Conservation (phyloP, 2,113 vertebrate genomes). For the Benitochromis conjunctus region DNA sequence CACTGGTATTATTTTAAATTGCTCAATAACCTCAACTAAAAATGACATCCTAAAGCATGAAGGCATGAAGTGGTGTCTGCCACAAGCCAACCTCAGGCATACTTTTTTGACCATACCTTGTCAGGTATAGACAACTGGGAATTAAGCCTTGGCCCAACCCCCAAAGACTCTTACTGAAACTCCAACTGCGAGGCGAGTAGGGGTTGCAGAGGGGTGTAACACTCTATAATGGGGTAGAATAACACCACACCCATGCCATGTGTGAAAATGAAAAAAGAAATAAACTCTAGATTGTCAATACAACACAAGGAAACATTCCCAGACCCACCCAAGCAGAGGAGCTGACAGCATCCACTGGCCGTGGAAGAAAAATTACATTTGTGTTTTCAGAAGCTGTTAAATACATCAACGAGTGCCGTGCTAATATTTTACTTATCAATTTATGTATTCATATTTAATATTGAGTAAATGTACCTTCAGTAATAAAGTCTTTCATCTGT, state of each 20-base stretch:
- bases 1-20: background rate
- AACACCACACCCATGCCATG: background rate
- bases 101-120: background rate
- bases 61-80: background rate
- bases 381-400: background rate
- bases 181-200: background rate
- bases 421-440: background rate
- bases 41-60: background rate
- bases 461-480: background rate
- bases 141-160: background rate
- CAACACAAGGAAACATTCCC: background rate
- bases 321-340: background rate
- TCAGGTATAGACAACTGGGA: background rate
- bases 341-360: background rate
- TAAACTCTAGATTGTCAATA: background rate
- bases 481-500: background rate
- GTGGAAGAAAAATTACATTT: rapidly evolving
- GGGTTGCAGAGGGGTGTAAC: rapidly evolving
- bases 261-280: background rate
- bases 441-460: rapidly evolving
- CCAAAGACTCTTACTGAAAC: background rate
- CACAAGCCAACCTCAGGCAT: background rate
- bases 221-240: background rate
- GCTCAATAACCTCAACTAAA: rapidly evolving
- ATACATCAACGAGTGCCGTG: background rate